Base-by-base conservation (phyloP, 2,113 vertebrate species). In the Scartelaos histophorus region DNA sequence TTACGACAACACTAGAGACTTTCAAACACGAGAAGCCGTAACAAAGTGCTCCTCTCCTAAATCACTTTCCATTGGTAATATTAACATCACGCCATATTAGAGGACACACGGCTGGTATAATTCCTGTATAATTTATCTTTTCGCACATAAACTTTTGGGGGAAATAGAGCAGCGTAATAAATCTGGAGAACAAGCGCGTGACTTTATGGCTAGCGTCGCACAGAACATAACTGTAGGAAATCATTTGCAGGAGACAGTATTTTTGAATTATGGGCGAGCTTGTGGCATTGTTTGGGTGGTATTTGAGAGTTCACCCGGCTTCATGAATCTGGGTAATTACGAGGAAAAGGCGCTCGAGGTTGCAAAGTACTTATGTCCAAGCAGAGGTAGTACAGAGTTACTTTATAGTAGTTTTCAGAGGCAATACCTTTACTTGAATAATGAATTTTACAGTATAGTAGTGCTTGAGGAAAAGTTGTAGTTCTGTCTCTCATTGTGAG, bases 251-350 rank as follows among this genome's bases (percentile, higher is more conserved):
- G 67, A 61, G 45, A 79, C 82, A 81, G 80, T 88, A 83, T 81
- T 76, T 85, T 80, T 86, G 82, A 88, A 88, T 88, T 83, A 88
- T 69, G 69, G 78, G 73, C 79, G 5, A 7, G 58, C 79, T 62
- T 75, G 73, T 66, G 54, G 76, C 82, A 71, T 77, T 87, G 83
- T 87, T 70, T 64, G 76, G 69, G 65, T 79, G 79, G 67, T 66
- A 70, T 73, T 74, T 74, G 78, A 22, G 53, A 73, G 74, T 61
- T 71, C 47, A 17, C 67, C 75, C 46, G 80, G 67, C 65, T 58
- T 72, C 74, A 81, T 86, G 80, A 89, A 90, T 88, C 85, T 87
- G 82, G 79, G 85, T 86, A 76, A 88, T 80, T 76, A 75, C 11
- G 45, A 65, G 74, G 73, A 71, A 79, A 82, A 71, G 80, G 71